Percentiles rank a stretch among this genome's conserved stretches.
These are phyloP conservation scores for Nemopilema nomurai DNA, from an alignment of 30 jellyfish, hydroid and myxozoan species.

Conservation along the genomic window DNA sequence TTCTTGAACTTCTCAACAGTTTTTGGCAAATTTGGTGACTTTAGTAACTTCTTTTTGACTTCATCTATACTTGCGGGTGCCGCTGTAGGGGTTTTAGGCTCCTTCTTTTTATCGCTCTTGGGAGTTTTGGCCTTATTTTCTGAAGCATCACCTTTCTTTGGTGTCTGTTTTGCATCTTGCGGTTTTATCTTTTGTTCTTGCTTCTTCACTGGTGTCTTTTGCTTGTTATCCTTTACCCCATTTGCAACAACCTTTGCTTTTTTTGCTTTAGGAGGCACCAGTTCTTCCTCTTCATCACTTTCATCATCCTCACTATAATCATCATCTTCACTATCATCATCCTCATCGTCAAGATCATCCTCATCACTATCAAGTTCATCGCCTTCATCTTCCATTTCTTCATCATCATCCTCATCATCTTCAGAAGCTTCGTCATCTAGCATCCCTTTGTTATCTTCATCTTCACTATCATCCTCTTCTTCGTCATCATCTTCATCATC, in stretches of 20 bases:
- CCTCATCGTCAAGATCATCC: constrained; percentile 50
- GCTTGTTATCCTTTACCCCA: constrained; percentile 40
- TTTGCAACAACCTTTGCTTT: constrained; percentile 39
- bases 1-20: constrained; percentile 88
- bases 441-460: constrained; percentile 6
- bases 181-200: constrained; percentile 19
- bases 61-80: constrained; percentile 47
- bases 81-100: constrained; percentile 33
- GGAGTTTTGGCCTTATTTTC: constrained; percentile 28
- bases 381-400: constrained; percentile 69
- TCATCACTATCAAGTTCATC: constrained; percentile 63
- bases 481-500: constrained; percentile 10
- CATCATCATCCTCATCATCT: constrained; percentile 73
- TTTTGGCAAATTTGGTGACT: constrained; percentile 93
- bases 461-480: constrained; percentile 2
- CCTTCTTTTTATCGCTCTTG: constrained; percentile 51
- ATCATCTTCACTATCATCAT: constrained; percentile 59
- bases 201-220: constrained; percentile 19
- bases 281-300: constrained; percentile 44
- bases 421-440: constrained; percentile 13
- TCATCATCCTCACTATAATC: constrained; percentile 38
- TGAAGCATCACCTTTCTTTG: constrained; percentile 6
- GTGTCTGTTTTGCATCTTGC: constrained; percentile 29
- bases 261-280: constrained; percentile 62
- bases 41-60: constrained; percentile 32